Evolutionary conservation across 2,113 vertebrate species (phyloP).

Genomic region (Stigmatopora argus): DNA sequence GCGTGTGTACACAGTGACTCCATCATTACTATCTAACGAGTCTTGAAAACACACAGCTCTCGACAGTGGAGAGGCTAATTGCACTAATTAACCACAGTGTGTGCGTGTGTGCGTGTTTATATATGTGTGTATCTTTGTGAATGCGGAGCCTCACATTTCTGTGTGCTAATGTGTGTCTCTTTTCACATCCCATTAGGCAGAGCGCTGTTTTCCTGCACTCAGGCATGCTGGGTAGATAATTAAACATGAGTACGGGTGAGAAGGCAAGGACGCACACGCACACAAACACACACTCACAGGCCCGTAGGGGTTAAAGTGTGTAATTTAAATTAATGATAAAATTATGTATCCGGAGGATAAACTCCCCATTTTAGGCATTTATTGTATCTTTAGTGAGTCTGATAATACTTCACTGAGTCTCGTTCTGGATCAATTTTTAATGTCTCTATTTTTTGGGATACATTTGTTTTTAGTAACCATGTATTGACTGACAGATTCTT

Average conservation of each 20-base stretch:
- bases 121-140: conserved; percentile 28
- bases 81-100: conserved; percentile 72
- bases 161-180: conserved; percentile 51
- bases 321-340: conserved; percentile 27
- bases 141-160: conserved; percentile 28
- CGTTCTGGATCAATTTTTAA: background rate
- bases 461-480: background rate
- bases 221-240: conserved; percentile 60
- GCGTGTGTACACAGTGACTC: conserved; percentile 31
- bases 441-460: background rate
- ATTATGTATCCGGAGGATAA: conserved; percentile 34
- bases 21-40: conserved; percentile 47
- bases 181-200: conserved; percentile 65
- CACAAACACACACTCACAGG: conserved; percentile 26
- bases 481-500: conserved; percentile 51
- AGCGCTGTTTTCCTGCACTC: conserved; percentile 32
- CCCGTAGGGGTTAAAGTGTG: conserved; percentile 26
- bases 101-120: conserved; percentile 25
- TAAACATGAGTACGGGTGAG: conserved; percentile 51
- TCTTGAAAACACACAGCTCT: conserved; percentile 60
- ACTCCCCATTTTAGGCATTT: conserved; percentile 4
- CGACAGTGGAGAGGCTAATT: conserved; percentile 73
- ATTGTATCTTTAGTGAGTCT: background rate
- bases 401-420: background rate
- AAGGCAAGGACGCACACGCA: conserved; percentile 28